phyloP scores from a whole-genome alignment of 2,113 vertebrate species.

The Neodon shergylaensis region DNA sequence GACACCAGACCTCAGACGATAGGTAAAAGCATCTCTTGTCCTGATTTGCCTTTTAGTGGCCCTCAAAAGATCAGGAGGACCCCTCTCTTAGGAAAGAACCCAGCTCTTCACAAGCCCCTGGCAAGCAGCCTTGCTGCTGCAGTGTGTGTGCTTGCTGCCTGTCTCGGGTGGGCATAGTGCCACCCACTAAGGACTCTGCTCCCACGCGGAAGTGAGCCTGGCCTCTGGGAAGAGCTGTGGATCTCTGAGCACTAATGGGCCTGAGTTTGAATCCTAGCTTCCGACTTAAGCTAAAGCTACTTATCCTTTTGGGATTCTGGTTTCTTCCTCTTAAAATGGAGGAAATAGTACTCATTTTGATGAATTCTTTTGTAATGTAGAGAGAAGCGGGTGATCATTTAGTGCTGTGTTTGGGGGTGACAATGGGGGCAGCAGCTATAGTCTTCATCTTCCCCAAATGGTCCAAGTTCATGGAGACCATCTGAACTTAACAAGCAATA shows the following conservation, averaged over 20 bases:
- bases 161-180: neutral
- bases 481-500: conserved; percentile 25
- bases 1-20: neutral
- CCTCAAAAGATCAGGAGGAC: neutral
- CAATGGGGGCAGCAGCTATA: neutral
- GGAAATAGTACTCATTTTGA: neutral
- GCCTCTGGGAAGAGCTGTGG: neutral
- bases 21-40: neutral
- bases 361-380: neutral
- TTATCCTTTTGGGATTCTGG: neutral
- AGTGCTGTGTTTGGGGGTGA: neutral
- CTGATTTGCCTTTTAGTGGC: neutral
- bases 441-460: neutral
- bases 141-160: too few species aligned
- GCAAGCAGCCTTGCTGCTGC: neutral
- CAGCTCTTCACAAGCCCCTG: neutral
- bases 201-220: neutral
- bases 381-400: neutral
- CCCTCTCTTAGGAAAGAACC: neutral
- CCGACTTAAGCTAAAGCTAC: neutral
- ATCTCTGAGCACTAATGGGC: neutral
- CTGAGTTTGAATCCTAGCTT: conserved; percentile 2
- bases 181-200: neutral
- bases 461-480: conserved; percentile 6
- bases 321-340: conserved; percentile 35